phyloP scores from a whole-genome alignment of 1,140 invertebrate genomes.

The Neotoxoptera formosana region DNA sequence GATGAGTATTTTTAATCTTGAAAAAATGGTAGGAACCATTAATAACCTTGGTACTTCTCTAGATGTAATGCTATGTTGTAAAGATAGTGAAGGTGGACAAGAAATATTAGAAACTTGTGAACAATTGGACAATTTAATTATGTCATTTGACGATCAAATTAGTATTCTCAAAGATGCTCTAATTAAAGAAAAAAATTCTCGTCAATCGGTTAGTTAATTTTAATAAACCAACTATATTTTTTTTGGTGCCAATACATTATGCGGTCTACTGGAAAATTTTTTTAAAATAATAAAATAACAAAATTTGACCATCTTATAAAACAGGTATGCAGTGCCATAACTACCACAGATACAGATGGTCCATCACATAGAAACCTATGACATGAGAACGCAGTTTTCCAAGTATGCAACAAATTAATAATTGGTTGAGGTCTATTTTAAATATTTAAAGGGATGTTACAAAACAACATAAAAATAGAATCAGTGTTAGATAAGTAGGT shows the following conservation, averaged over 20 bases:
- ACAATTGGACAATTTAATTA: conserved; percentile 22
- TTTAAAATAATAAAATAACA: background rate
- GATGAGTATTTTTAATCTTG: conserved; percentile 41
- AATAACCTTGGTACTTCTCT: conserved; percentile 33
- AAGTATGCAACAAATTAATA: too few species aligned
- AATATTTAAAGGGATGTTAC: too few species aligned
- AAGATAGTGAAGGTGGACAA: conserved; percentile 27
- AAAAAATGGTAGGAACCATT: conserved; percentile 39
- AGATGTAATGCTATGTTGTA: conserved; percentile 51
- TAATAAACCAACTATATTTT: background rate
- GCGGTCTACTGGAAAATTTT: background rate
- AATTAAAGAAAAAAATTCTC: conserved; percentile 19
- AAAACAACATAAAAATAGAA: too few species aligned
- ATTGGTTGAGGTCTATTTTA: too few species aligned
- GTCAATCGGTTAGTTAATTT: conserved; percentile 31
- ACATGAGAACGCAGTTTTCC: too few species aligned
- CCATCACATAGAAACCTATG: too few species aligned
- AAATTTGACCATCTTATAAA: background rate
- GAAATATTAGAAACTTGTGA: conserved; percentile 41
- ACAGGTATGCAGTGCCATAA: too few species aligned
- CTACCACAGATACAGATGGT: too few species aligned
- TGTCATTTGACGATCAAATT: conserved; percentile 39
- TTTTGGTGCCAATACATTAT: background rate
- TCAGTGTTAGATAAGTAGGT: too few species aligned
- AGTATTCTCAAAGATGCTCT: background rate